phyloP scores from a whole-genome alignment of 2,888 invertebrate genomes.

The Microplitis deprimator region DNA sequence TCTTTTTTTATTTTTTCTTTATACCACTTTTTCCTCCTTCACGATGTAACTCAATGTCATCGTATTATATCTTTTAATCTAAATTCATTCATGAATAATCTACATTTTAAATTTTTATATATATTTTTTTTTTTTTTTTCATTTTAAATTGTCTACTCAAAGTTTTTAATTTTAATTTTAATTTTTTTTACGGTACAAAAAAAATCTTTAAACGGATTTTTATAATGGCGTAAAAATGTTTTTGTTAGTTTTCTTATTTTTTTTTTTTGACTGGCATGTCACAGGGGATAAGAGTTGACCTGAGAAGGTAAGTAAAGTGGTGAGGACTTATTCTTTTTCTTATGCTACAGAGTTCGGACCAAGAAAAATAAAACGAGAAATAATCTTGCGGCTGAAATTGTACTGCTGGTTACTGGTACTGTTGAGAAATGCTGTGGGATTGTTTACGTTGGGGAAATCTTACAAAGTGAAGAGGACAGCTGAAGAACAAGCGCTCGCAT shows the following conservation, averaged over 20 bases:
- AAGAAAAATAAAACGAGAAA: slow-evolving; percentile 39
- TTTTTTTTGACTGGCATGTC: background rate
- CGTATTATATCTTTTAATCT: background rate
- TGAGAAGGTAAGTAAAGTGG: slow-evolving; percentile 3
- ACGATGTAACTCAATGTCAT: background rate
- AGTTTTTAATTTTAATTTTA: background rate
- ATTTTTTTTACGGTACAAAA: background rate
- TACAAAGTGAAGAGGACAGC: slow-evolving; percentile 50
- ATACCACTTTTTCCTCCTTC: background rate
- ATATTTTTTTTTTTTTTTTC: background rate
- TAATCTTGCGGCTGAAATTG: slow-evolving; percentile 46
- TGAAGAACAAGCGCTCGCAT: slow-evolving; percentile 53
- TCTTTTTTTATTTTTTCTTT: background rate
- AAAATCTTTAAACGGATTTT: background rate
- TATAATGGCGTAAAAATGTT: background rate
- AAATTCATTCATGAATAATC: slow-evolving; percentile 4
- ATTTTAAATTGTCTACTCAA: background rate
- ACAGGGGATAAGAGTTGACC: background rate
- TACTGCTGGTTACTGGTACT: background rate
- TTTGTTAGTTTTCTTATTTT: background rate
- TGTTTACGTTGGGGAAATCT: slow-evolving; percentile 70
- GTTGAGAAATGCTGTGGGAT: slow-evolving; percentile 48
- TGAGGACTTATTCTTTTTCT: background rate
- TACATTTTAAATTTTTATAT: background rate
- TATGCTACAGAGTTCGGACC: background rate